Evolutionary conservation across 2,888 invertebrate species (phyloP).

Genomic region (Cheilosia variabilis): DNA sequence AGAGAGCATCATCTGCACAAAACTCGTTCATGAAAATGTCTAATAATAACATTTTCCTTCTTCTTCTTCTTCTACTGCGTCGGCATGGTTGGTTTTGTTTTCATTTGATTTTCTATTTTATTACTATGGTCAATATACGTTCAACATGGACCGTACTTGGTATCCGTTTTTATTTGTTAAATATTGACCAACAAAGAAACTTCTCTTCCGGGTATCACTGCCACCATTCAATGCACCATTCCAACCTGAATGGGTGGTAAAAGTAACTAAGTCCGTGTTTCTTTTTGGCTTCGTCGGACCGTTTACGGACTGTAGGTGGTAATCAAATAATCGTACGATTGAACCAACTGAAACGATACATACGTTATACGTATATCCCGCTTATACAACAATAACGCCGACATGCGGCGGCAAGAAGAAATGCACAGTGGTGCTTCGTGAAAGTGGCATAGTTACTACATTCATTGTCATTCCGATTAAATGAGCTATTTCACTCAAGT

Average conservation of each 20-base stretch:
- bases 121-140: constrained; percentile 11
- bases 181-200: constrained; percentile 63
- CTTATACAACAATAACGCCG: constrained; percentile 51
- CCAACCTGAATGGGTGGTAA: constrained; percentile 13
- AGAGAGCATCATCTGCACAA: constrained; percentile 2
- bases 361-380: constrained; percentile 9
- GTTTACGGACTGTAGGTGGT: constrained; percentile 59
- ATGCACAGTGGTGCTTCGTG: constrained; percentile 40
- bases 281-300: constrained; percentile 32
- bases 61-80: background rate
- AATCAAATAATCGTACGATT: constrained; percentile 53
- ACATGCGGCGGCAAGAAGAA: constrained; percentile 21
- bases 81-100: constrained; percentile 31
- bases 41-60: constrained; percentile 41
- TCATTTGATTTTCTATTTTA: constrained; percentile 46
- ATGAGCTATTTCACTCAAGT: constrained; percentile 19
- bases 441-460: constrained; percentile 59
- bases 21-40: constrained; percentile 44
- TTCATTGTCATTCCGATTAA: constrained; percentile 16
- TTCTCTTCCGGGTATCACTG: constrained; percentile 69
- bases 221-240: constrained; percentile 26
- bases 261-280: constrained; percentile 50
- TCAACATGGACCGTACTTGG: constrained; percentile 44
- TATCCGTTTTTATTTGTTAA: constrained; percentile 23
- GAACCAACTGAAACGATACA: constrained; percentile 13